These are phyloP conservation scores for Tiliacea aurago DNA, from an alignment of 2,888 invertebrate genomes.

Conservation along the genomic window DNA sequence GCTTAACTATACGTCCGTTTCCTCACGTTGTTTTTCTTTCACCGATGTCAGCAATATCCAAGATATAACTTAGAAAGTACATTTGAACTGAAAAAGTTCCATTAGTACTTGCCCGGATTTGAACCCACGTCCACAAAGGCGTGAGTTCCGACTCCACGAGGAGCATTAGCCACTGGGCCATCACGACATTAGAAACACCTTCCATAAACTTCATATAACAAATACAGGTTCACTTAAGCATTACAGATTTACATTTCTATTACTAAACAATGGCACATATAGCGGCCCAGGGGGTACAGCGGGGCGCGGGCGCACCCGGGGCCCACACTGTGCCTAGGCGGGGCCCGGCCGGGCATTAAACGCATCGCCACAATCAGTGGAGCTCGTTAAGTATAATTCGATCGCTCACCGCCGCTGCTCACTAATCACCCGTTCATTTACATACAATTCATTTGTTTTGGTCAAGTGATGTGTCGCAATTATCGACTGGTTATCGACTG, in stretches of 20 bases:
- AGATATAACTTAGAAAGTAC: no score
- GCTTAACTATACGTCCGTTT: no score
- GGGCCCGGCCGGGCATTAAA: slow-evolving; percentile 51
- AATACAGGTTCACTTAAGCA: neutral
- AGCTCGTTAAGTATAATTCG: slow-evolving; percentile 80
- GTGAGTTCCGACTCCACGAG: no score
- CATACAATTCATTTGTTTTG: slow-evolving; percentile 80
- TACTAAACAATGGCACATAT: slow-evolving; percentile 7
- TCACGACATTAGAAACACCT: no score
- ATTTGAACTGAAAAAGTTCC: no score
- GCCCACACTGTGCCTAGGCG: neutral
- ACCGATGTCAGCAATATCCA: no score
- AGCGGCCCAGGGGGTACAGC: neutral
- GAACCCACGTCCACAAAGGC: no score
- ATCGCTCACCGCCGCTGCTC: slow-evolving; percentile 76
- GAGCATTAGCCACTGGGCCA: no score
- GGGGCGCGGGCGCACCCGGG: neutral
- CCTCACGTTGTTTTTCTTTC: no score
- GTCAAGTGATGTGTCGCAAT: slow-evolving; percentile 52
- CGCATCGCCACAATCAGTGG: slow-evolving; percentile 71
- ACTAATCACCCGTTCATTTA: slow-evolving; percentile 76
- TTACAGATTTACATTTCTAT: slow-evolving; percentile 2
- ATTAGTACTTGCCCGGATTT: no score
- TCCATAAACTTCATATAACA: neutral
- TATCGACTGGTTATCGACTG: slow-evolving; percentile 8